A percentile compares a stretch with the other conserved stretches of the same genome.
These are phyloP conservation scores for Knipowitschia caucasica DNA, from an alignment of 2,797 vertebrate genomes.

Conservation along the genomic window DNA sequence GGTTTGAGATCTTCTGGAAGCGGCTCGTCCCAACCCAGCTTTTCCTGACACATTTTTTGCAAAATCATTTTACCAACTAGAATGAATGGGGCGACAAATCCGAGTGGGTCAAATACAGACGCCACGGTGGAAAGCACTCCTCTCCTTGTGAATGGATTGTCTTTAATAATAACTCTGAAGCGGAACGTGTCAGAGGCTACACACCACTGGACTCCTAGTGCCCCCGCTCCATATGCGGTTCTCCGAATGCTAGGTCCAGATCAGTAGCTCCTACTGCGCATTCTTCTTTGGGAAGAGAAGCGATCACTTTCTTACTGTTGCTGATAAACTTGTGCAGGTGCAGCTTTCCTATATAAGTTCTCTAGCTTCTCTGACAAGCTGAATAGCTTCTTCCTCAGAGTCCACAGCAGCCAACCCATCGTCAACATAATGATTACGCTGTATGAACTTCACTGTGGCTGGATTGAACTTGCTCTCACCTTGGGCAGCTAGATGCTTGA, in stretches of 20 bases:
- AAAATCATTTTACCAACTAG: too few species aligned
- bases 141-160: slow-evolving; percentile 14
- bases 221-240: slow-evolving; percentile 10
- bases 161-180: slow-evolving; percentile 1
- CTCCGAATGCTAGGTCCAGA: not conserved
- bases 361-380: slow-evolving; percentile 8
- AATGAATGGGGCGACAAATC: slow-evolving; percentile 1
- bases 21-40: not conserved
- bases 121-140: slow-evolving; percentile 7
- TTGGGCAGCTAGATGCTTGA: slow-evolving; percentile 20
- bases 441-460: not conserved
- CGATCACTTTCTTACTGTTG: not conserved
- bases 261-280: not conserved
- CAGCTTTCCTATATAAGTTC: not conserved
- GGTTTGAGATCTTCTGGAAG: not conserved
- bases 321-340: slow-evolving; percentile 7
- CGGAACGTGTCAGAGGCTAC: slow-evolving; percentile 18
- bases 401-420: not conserved
- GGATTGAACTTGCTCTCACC: not conserved
- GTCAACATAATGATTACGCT: not conserved
- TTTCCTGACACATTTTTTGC: too few species aligned
- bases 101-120: slow-evolving; percentile 10
- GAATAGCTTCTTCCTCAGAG: not conserved
- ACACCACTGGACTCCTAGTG: slow-evolving; percentile 8
- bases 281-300: slow-evolving; percentile 2